Evolutionary conservation across 1,140 invertebrate genomes (phyloP), one percentile per base, ranked within the genome.

Genomic region (Brachionus paranguensis): DNA sequence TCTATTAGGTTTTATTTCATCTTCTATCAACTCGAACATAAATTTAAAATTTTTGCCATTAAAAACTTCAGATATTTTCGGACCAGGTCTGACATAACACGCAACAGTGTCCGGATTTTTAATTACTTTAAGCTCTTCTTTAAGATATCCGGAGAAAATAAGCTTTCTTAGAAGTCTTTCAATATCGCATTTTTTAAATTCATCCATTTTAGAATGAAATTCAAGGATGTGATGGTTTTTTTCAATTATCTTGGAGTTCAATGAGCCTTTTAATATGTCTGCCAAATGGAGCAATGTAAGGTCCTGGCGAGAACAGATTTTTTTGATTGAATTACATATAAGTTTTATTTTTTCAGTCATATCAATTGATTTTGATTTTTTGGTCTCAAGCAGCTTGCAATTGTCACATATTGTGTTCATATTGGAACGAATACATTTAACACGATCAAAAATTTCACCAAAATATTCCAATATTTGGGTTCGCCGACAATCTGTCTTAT

Each of bases 391-490:
- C 2, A 12, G 27, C 37, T 37, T n/a, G 53, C 60, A 70, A 78
- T 79, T 68, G 14, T 83, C 65, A 45, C 78, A 85, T 41, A 29
- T 76, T 41, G 43, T 78, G 11, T 50, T 47, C 41, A 76, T 50
- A 37, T 86, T 86, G 50, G 85, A 85, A 79, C 88, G 86, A 8
- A 86, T 86, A 86, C 91, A 91, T 45, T 87, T 79, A 12, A 86
- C 88, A 53, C 92, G 87, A 85, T 93, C 91, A 90, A 95, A 98
- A 84, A 93, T 92, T 90, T 98, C 96, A 0, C 95, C 96, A 88
- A 99, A 95, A 90, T 98, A 97, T 84, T 94, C 92, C n/a, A 99
- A 91, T 85, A 96, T 93, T 85, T 94, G 91, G 14, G 92, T 90
- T 85, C 96, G 90, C 2, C 96, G 91, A 87, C 96, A 99, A 87